A percentile compares a stretch with the other conserved stretches of the same genome.
phyloP scores from a whole-genome alignment of 2,888 invertebrate species.

The Prosopocoilus inquinatus region DNA sequence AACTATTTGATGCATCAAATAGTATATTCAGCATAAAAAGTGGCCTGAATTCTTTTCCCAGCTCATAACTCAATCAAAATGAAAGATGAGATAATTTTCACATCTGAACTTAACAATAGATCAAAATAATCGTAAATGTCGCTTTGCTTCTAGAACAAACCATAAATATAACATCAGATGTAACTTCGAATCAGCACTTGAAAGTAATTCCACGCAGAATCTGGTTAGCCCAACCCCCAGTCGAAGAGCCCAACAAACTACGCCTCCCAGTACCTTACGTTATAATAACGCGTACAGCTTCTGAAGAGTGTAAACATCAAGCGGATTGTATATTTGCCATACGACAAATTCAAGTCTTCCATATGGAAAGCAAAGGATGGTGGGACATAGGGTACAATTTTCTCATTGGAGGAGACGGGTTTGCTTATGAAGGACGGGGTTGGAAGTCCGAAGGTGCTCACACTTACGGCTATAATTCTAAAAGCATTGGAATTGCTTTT shows the following conservation, averaged over 20 bases:
- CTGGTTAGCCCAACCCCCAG: conserved; percentile 9
- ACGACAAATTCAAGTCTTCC: conserved; percentile 56
- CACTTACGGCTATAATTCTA: conserved; percentile 62
- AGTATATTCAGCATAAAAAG: too few species aligned
- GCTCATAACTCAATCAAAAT: too few species aligned
- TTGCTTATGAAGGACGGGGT: conserved; percentile 72
- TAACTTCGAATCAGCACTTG: too few species aligned
- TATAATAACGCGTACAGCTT: conserved; percentile 9
- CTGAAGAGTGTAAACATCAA: conserved; percentile 2
- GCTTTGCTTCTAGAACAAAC: too few species aligned
- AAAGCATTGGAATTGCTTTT: conserved; percentile 69
- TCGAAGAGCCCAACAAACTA: background rate
- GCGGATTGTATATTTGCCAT: conserved; percentile 9
- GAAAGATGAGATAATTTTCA: too few species aligned
- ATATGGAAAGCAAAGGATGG: conserved; percentile 64
- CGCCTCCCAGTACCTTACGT: conserved; percentile 8
- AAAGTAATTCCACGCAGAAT: background rate
- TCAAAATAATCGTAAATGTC: too few species aligned
- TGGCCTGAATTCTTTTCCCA: too few species aligned
- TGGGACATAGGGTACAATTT: conserved; percentile 76
- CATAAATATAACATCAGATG: too few species aligned
- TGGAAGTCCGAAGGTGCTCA: conserved; percentile 75
- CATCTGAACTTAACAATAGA: too few species aligned
- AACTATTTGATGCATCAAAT: too few species aligned
- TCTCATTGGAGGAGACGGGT: conserved; percentile 74